Evolutionary conservation across 2,113 vertebrate species (phyloP).

Genomic region (Phainopepla nitens): DNA sequence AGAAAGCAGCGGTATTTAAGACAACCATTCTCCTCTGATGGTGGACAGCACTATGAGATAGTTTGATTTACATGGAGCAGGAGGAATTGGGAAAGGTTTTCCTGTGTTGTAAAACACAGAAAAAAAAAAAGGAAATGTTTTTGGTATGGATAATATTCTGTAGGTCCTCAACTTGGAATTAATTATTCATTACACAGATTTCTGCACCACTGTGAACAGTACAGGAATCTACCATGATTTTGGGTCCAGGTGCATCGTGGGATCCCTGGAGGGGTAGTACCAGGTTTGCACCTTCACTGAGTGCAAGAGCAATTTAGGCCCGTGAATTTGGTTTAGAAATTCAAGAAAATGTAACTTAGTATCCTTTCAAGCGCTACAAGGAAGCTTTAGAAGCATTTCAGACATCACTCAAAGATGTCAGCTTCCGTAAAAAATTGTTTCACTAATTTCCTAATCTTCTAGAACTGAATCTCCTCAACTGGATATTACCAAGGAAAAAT

Average conservation of each 20-base stretch:
- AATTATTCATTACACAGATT: not conserved
- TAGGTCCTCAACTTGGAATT: not conserved
- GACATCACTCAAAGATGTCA: not conserved
- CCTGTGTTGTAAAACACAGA: fast-evolving
- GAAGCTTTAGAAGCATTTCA: not conserved
- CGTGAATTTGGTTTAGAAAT: not conserved
- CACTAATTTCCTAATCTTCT: not conserved
- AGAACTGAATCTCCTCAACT: not conserved
- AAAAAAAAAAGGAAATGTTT: not conserved
- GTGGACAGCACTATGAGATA: not conserved
- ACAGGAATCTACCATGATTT: not conserved
- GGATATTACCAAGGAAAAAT: not conserved
- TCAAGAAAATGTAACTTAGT: not conserved
- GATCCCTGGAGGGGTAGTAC: not conserved
- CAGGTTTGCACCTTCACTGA: not conserved
- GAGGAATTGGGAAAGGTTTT: not conserved
- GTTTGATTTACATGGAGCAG: not conserved
- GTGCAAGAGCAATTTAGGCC: not conserved
- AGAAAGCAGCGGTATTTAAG: not conserved
- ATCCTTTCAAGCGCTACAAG: not conserved
- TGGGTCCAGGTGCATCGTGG: not conserved
- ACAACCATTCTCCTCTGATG: not conserved
- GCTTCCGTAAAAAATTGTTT: not conserved
- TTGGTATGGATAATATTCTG: not conserved
- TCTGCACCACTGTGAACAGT: not conserved